Evolutionary conservation across 2,888 invertebrate genomes (phyloP).

Genomic region (Conops quadrifasciatus): DNA sequence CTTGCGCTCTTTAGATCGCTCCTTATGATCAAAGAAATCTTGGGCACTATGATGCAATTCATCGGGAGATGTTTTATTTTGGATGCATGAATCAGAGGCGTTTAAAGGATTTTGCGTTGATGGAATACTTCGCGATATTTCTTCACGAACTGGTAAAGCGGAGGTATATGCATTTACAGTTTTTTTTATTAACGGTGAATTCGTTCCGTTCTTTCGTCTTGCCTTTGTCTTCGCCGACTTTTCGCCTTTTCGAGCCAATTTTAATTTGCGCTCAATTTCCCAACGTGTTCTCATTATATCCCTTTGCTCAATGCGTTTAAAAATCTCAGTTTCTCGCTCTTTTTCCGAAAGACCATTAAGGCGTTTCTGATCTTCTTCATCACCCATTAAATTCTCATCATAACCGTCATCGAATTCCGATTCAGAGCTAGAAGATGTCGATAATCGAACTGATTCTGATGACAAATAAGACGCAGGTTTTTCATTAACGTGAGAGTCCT

Average conservation of each 20-base stretch:
- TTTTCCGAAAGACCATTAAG: conserved; percentile 95
- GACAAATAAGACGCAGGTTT: conserved; percentile 43
- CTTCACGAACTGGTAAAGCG: neutral
- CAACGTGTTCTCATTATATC: conserved; percentile 93
- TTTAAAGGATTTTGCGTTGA: conserved; percentile 37
- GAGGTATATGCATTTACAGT: neutral
- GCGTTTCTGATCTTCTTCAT: conserved; percentile 91
- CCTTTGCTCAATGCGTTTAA: conserved; percentile 93
- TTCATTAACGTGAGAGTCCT: conserved; percentile 58
- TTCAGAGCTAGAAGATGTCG: conserved; percentile 70
- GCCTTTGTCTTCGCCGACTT: conserved; percentile 67
- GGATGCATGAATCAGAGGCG: neutral
- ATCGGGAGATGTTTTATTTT: conserved; percentile 8
- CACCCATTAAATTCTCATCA: conserved; percentile 96
- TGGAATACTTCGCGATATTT: neutral
- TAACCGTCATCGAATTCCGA: conserved; percentile 96
- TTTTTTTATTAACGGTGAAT: neutral
- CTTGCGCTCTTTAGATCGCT: conserved; percentile 82
- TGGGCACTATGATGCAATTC: neutral
- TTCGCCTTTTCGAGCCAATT: conserved; percentile 82
- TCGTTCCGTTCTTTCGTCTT: conserved; percentile 64
- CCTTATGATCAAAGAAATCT: conserved; percentile 74
- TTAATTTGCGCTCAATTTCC: conserved; percentile 94
- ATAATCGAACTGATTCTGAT: conserved; percentile 50
- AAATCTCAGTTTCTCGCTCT: conserved; percentile 96